Percentiles rank a stretch among this genome's conserved stretches.
phyloP scores from a whole-genome alignment of 2,888 invertebrate species.

The Caenorhabditis sp. region DNA sequence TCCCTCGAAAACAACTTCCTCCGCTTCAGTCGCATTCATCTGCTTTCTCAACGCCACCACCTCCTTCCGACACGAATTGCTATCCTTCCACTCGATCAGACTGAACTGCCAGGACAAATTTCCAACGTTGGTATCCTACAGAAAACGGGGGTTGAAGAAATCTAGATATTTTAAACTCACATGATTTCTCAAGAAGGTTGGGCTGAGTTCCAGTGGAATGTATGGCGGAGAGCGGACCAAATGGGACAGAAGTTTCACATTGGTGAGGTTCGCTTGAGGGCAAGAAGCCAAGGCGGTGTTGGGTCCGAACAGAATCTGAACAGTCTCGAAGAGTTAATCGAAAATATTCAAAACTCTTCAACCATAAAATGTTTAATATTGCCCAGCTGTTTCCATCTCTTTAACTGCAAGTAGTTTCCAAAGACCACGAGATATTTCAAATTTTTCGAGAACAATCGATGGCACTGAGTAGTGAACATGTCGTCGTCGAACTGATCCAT shows the following conservation, averaged over 20 bases:
- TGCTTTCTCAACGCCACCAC: background rate
- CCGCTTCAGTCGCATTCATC: slow-evolving; percentile 10
- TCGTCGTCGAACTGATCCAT: slow-evolving; percentile 66
- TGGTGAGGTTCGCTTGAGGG: slow-evolving; percentile 53
- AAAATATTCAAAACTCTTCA: background rate
- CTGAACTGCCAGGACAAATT: slow-evolving; percentile 50
- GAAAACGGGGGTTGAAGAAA: background rate
- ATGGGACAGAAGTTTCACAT: slow-evolving; percentile 59
- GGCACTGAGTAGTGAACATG: slow-evolving; percentile 35
- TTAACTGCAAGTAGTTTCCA: slow-evolving; percentile 59
- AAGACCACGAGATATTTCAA: slow-evolving; percentile 56
- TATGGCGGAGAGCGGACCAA: slow-evolving; percentile 63
- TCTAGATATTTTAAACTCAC: background rate
- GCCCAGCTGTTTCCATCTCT: slow-evolving; percentile 45
- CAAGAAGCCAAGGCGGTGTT: slow-evolving; percentile 51
- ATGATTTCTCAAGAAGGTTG: slow-evolving; percentile 37
- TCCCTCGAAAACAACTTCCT: slow-evolving; percentile 35
- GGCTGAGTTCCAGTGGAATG: slow-evolving; percentile 34
- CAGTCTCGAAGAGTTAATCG: no score
- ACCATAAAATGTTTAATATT: slow-evolving; percentile 37
- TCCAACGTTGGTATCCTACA: slow-evolving; percentile 40
- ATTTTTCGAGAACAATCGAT: slow-evolving; percentile 34
- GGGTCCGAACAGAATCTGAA: slow-evolving; percentile 65
- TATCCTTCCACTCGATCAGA: slow-evolving; percentile 52
- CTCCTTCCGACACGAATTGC: slow-evolving; percentile 23